Conservation (phyloP, 2,888 invertebrate genomes). For the Ochropleura plecta region DNA sequence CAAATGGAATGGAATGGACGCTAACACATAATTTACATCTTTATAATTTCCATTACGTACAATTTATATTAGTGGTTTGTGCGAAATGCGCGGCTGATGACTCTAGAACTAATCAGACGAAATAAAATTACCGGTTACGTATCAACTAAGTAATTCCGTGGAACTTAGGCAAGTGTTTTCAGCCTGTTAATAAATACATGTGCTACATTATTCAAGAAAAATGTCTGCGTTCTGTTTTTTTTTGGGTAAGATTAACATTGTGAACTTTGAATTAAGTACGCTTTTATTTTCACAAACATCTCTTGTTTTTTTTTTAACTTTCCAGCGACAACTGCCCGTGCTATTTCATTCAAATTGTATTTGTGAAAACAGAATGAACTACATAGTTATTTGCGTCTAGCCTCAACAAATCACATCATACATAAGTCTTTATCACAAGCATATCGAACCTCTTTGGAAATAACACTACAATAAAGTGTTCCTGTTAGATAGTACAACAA, state of each 20-base stretch:
- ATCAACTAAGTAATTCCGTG: constrained; percentile 63
- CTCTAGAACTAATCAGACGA: constrained; percentile 83
- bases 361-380: not conserved
- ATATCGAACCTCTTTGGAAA: constrained; percentile 35
- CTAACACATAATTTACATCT: constrained; percentile 53
- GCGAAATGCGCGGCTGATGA: constrained; percentile 70
- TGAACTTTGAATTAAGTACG: constrained; percentile 37
- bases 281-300: constrained; percentile 5
- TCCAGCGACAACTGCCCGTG: not conserved
- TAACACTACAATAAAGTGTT: constrained; percentile 46
- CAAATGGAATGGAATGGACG: constrained; percentile 46
- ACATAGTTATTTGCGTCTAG: constrained; percentile 6
- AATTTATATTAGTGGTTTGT: constrained; percentile 62
- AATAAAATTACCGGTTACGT: constrained; percentile 68
- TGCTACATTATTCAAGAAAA: constrained; percentile 28
- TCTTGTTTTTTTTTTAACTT: not conserved
- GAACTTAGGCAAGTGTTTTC: constrained; percentile 58
- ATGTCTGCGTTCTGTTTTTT: constrained; percentile 26
- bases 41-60: constrained; percentile 58
- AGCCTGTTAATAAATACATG: constrained; percentile 49
- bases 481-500: constrained; percentile 45
- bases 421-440: constrained; percentile 40
- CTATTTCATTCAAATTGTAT: constrained; percentile 8
- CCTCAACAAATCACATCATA: constrained; percentile 22
- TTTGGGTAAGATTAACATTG: constrained; percentile 9